Evolutionary conservation across 2,113 vertebrate genomes (phyloP).

Genomic region (Saccopteryx bilineata): DNA sequence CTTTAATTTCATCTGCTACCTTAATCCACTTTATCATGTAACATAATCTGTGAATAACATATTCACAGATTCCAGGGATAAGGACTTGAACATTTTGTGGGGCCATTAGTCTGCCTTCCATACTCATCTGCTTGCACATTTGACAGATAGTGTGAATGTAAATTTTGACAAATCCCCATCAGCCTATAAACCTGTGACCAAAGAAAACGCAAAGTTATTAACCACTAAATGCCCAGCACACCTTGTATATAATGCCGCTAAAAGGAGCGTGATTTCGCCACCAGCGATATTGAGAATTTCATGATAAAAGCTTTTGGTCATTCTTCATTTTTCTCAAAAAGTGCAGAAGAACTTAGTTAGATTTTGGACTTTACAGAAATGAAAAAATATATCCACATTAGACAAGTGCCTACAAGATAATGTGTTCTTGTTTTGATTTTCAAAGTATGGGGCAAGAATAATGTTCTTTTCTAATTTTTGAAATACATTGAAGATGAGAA

Average conservation of each 20-base stretch:
- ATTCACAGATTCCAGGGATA: background rate
- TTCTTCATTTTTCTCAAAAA: background rate
- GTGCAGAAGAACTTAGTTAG: background rate
- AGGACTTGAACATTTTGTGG: background rate
- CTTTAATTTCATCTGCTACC: background rate
- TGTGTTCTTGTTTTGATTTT: background rate
- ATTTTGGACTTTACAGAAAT: background rate
- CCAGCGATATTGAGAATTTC: background rate
- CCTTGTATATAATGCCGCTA: background rate
- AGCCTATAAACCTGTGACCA: background rate
- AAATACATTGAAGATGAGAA: background rate
- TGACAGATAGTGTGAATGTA: background rate
- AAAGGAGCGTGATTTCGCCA: background rate
- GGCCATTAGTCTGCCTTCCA: background rate
- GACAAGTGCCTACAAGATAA: background rate
- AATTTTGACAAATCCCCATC: background rate
- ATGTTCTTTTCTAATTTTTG: conserved; percentile 19
- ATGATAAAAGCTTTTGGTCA: background rate
- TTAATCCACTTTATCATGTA: background rate
- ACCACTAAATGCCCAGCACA: background rate
- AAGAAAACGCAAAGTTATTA: background rate
- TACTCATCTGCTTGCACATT: background rate
- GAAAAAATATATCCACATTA: background rate
- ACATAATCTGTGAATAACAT: background rate
- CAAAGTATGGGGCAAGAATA: background rate